phyloP scores from a whole-genome alignment of 1,140 invertebrate species.

The Nebria ingens region DNA sequence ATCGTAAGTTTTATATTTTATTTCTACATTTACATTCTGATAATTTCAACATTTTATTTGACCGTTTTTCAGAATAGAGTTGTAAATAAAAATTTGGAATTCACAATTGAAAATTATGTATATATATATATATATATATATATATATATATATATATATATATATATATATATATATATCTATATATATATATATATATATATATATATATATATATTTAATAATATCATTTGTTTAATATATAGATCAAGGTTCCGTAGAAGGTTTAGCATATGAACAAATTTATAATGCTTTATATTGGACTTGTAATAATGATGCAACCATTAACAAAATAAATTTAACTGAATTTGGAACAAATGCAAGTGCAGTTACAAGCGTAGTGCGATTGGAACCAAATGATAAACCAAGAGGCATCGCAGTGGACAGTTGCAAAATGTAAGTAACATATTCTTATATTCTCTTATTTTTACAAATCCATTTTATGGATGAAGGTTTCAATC shows the following conservation, averaged over 20 bases:
- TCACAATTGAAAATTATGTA: background rate
- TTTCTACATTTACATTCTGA: slow-evolving; percentile 5
- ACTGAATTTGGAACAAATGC: slow-evolving; percentile 28
- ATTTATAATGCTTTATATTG: slow-evolving; percentile 61
- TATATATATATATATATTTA: slow-evolving; percentile 7
- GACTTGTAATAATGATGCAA: slow-evolving; percentile 73
- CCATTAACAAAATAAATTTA: slow-evolving; percentile 53
- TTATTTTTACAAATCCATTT: background rate
- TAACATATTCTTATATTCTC: slow-evolving; percentile 17
- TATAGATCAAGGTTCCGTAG: slow-evolving; percentile 62
- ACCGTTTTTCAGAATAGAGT: no score
- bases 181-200: no score
- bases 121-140: slow-evolving; percentile 1
- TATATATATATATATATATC: no score
- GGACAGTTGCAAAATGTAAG: slow-evolving; percentile 63
- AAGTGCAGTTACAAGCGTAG: slow-evolving; percentile 46
- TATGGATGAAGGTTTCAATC: no score
- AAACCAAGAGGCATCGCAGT: slow-evolving; percentile 74
- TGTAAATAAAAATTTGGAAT: background rate
- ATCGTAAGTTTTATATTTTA: slow-evolving; percentile 44
- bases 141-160: background rate
- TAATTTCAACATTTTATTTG: no score
- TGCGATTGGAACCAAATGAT: slow-evolving; percentile 57
- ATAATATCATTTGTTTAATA: slow-evolving; percentile 10
- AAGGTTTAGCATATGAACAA: slow-evolving; percentile 69